Base-by-base conservation (phyloP, 2,888 invertebrate species). In the Agrotis segetum region DNA sequence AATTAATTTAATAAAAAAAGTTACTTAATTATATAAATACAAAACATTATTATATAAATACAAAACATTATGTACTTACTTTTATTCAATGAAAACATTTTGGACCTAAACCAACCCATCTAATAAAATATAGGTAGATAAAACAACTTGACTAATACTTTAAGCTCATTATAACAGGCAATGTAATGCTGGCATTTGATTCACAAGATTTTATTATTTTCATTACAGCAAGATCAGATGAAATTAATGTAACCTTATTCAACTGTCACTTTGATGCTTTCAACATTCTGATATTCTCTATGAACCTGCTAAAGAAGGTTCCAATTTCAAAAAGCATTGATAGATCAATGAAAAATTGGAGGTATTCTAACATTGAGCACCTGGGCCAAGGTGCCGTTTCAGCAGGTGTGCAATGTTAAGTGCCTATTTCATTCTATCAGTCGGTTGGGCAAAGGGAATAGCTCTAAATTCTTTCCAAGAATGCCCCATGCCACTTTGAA, bases 211-310 rank as follows among this genome's bases (percentile, higher is more conserved):
- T 53, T 16, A 24, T 16, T 3, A 14, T n/a, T 21, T 14, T 0
- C 1, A 49, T 16, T 21, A 11, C 4, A 40, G 14, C 49, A 13
- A 14, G 1, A 17, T 34, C 17, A n/a, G 4, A 7, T 40, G 0
- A 55, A 29, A 29, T 17, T 17, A 34, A 19, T 44, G 14, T 19
- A 44, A n/a, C 16, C 65, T 2, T 14, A 29, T 17, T 21, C 19
- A 21, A 19, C 46, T 67, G 0, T 67, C 17, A 29, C 17, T 14
- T 3, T 21, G 40, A 19, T 0, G 2, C 9, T 67, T 71, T 11
- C 24, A 17, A 34, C 71, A 40, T 40, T 40, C 21, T 34, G 44
- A 71, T 46, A 47, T 56, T 40, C 13, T 47, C 34, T 34, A 13
- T 34, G 29, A 67, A 14, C 29, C 29, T 67, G 9, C 46, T 21